These are phyloP conservation scores for Daboia siamensis DNA, from an alignment of 2,113 vertebrate genomes.

Conservation along the genomic window DNA sequence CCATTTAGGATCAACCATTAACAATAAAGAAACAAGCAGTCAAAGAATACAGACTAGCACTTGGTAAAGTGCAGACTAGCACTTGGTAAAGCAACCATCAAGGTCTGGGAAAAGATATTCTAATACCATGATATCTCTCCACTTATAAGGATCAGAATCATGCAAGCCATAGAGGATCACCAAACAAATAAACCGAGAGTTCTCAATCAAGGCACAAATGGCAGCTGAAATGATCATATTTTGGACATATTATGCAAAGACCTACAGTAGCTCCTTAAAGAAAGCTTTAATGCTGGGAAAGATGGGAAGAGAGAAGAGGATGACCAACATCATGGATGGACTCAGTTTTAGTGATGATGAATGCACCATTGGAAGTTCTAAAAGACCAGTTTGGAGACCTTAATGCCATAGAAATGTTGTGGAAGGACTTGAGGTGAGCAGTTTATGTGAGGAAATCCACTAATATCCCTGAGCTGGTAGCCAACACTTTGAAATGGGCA, in stretches of 20 bases:
- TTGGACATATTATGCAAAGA: neutral
- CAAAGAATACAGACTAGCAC: neutral
- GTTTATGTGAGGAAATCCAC: too few species aligned
- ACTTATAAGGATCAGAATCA: neutral
- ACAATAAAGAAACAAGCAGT: neutral
- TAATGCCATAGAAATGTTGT: too few species aligned
- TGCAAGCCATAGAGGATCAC: neutral
- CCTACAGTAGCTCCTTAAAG: neutral
- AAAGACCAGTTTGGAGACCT: too few species aligned
- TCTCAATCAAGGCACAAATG: neutral
- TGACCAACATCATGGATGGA: too few species aligned
- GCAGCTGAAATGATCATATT: neutral
- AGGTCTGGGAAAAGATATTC: neutral
- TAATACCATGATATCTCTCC: neutral
- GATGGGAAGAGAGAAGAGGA: too few species aligned
- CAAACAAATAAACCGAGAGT: neutral
- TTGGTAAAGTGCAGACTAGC: neutral
- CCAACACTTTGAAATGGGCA: too few species aligned
- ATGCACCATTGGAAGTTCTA: too few species aligned
- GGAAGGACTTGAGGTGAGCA: too few species aligned
- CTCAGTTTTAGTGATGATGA: too few species aligned
- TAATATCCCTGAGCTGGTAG: too few species aligned
- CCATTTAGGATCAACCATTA: neutral
- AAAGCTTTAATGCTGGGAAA: neutral
- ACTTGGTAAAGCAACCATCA: neutral